These are phyloP conservation scores for Dermochelys coriacea DNA, from an alignment of 2,797 vertebrate genomes.

Conservation along the genomic window DNA sequence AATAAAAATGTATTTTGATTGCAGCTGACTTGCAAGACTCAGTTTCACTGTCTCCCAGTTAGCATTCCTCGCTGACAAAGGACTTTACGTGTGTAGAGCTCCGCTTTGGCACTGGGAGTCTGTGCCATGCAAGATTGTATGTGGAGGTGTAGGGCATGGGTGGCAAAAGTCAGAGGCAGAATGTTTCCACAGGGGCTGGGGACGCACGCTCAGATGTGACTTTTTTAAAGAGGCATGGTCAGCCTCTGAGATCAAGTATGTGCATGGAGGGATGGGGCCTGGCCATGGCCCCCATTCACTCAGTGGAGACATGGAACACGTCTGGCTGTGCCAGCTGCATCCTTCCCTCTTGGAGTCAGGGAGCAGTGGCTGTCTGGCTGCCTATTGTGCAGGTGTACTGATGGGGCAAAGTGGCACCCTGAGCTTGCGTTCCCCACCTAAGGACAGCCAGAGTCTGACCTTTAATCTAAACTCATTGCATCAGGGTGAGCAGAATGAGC, in stretches of 20 bases:
- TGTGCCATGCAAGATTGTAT: accelerated
- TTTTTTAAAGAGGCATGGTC: background rate
- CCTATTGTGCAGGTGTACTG: accelerated
- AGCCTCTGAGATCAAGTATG: background rate
- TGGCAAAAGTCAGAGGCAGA: background rate
- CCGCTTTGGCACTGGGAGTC: constrained; percentile 15
- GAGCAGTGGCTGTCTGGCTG: background rate
- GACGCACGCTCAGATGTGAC: accelerated
- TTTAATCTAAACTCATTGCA: background rate
- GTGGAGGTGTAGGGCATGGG: background rate
- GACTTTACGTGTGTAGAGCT: constrained; percentile 2
- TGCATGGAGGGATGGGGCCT: background rate
- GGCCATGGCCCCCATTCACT: background rate
- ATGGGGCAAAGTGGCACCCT: accelerated
- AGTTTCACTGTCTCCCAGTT: background rate
- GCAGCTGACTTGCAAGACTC: background rate
- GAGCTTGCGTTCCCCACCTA: accelerated
- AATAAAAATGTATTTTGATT: accelerated
- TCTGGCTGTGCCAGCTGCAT: background rate
- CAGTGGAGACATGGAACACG: background rate
- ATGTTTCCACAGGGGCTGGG: background rate
- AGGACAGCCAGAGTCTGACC: background rate
- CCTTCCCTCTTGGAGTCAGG: background rate
- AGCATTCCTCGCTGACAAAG: background rate
- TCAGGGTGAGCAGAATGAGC: background rate